Percentiles rank a stretch among this genome's conserved stretches.
These are phyloP conservation scores for Pissodes strobi DNA, from an alignment of 1,140 invertebrate genomes.

Conservation along the genomic window DNA sequence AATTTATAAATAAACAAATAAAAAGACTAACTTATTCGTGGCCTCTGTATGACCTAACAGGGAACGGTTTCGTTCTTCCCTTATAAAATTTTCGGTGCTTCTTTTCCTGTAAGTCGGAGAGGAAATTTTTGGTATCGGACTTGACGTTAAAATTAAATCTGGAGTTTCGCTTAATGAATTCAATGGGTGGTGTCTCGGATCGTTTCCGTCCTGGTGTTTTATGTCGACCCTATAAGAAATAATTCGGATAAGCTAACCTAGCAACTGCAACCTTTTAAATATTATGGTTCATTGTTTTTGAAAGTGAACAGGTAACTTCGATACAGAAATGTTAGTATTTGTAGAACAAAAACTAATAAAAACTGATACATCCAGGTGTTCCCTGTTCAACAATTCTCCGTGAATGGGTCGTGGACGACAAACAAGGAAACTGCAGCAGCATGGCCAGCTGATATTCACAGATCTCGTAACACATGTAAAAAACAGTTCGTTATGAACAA, in stretches of 20 bases:
- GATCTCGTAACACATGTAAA: too few species aligned
- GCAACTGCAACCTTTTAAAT: too few species aligned
- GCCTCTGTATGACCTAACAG: conserved; percentile 8
- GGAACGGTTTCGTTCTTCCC: conserved; percentile 35
- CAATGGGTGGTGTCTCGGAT: conserved; percentile 11
- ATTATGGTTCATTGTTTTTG: too few species aligned
- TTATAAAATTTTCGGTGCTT: conserved; percentile 43
- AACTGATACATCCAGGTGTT: too few species aligned
- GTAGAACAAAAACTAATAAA: too few species aligned
- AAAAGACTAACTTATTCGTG: conserved; percentile 14
- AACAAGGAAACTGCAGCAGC: too few species aligned
- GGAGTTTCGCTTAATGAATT: conserved; percentile 48
- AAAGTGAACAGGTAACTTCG: too few species aligned
- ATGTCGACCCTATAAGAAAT: conserved; percentile 31
- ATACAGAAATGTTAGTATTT: too few species aligned
- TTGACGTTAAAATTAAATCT: conserved; percentile 53
- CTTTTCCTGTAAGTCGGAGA: conserved; percentile 38
- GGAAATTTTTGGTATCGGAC: conserved; percentile 40
- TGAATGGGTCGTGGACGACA: too few species aligned
- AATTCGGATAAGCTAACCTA: not conserved
- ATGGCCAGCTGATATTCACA: too few species aligned
- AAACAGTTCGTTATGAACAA: too few species aligned
- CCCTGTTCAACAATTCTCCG: too few species aligned
- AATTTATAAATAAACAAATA: not conserved
- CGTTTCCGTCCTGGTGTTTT: conserved; percentile 18